Conservation (phyloP, 2,113 vertebrate genomes). For the Phyllostomus discolor region DNA sequence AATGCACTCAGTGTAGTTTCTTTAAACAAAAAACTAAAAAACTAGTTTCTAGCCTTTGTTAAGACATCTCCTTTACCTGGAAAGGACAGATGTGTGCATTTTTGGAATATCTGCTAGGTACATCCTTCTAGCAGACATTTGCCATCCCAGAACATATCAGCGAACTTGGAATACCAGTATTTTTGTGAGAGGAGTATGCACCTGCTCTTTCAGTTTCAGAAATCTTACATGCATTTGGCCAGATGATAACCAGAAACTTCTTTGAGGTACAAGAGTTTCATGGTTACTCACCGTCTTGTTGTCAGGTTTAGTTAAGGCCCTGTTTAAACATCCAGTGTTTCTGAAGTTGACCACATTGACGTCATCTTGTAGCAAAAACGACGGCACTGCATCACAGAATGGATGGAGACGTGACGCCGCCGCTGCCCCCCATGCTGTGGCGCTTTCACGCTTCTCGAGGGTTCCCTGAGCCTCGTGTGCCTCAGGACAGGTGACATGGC, state of each 20-base stretch:
- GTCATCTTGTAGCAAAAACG: neutral
- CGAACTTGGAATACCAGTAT: neutral
- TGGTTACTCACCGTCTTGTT: neutral
- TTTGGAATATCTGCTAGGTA: neutral
- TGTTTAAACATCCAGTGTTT: neutral
- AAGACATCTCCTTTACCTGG: neutral
- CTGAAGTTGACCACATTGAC: neutral
- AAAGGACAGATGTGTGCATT: neutral
- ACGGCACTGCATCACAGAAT: neutral
- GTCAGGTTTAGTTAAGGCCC: neutral
- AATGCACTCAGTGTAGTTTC: neutral
- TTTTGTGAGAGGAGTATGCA: neutral
- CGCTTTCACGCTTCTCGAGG: neutral
- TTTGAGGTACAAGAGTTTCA: neutral
- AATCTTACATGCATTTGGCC: neutral
- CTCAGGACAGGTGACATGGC: neutral
- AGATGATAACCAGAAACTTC: neutral
- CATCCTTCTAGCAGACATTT: neutral
- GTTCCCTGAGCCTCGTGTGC: neutral
- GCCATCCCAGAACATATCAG: neutral
- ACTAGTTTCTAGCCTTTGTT: neutral
- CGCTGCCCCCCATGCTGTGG: too few species aligned
- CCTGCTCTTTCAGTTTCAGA: neutral
- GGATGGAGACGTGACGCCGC: accelerated
- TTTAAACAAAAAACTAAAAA: neutral